Percentiles rank a stretch among this genome's conserved stretches.
Conservation (phyloP, 2,797 vertebrate genomes). For the Onychomys torridus region DNA sequence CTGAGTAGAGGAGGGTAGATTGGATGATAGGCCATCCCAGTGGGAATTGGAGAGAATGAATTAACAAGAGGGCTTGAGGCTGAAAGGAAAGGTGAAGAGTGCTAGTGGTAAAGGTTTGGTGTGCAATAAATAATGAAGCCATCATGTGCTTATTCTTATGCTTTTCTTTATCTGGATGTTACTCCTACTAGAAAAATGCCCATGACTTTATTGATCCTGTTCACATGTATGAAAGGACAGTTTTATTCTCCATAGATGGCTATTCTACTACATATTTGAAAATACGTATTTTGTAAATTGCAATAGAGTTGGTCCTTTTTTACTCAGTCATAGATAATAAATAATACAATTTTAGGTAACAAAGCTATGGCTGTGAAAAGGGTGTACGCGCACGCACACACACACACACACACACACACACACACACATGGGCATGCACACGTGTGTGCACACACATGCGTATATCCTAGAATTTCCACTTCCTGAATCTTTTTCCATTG, state of each 20-base stretch:
- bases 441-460: neutral
- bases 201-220: neutral
- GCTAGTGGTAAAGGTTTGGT: neutral
- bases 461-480: neutral
- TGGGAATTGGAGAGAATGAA: neutral
- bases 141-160: neutral
- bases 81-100: neutral
- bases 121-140: neutral
- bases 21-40: neutral
- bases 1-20: neutral
- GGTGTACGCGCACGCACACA: neutral
- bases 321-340: neutral
- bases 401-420: neutral
- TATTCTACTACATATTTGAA: neutral
- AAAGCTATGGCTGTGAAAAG: neutral
- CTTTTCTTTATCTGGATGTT: neutral
- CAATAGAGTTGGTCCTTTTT: neutral
- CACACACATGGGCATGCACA: too few species aligned
- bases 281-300: neutral
- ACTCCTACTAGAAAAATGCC: neutral
- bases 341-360: neutral
- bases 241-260: neutral
- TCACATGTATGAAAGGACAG: neutral
- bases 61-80: neutral
- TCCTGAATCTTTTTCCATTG: neutral